phyloP scores from a whole-genome alignment of 2,797 vertebrate genomes.

The Serranus cabrilla region DNA sequence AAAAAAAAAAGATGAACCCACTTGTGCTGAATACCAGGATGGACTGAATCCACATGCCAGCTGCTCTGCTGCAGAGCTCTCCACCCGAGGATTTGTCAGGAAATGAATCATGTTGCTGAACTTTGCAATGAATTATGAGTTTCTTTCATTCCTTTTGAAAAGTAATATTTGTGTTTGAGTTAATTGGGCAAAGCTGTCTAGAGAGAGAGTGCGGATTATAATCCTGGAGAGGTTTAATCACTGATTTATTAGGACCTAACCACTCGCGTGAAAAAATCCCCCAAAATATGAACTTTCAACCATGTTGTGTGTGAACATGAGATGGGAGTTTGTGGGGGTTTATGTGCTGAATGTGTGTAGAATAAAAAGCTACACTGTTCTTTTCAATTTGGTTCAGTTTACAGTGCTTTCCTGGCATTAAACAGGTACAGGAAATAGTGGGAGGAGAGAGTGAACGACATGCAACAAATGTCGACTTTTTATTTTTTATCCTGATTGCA shows the following conservation, averaged over 20 bases:
- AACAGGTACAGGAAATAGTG: no score
- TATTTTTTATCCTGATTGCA: constrained; percentile 25
- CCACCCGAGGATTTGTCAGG: not conserved
- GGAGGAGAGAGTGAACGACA: no score
- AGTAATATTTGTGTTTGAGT: constrained; percentile 4
- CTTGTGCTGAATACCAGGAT: constrained; percentile 8
- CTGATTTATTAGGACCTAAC: constrained; percentile 40
- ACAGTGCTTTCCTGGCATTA: not conserved
- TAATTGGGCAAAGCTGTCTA: not conserved
- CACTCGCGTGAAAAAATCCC: constrained; percentile 37
- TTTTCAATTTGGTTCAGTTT: not conserved
- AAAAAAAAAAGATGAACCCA: constrained; percentile 1
- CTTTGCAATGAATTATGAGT: constrained; percentile 21
- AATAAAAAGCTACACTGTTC: not conserved
- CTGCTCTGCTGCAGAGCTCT: constrained; percentile 9
- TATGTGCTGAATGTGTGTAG: constrained; percentile 21
- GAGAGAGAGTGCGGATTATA: not conserved
- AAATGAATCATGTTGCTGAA: constrained; percentile 9
- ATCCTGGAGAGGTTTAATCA: constrained; percentile 14
- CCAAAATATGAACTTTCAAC: constrained; percentile 46
- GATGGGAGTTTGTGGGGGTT: not conserved
- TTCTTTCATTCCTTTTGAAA: not conserved
- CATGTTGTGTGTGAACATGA: constrained; percentile 24
- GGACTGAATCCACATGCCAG: constrained; percentile 1
- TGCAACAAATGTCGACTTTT: no score